phyloP scores from a whole-genome alignment of 1,140 invertebrate genomes.

The Conopomorpha cramerella region DNA sequence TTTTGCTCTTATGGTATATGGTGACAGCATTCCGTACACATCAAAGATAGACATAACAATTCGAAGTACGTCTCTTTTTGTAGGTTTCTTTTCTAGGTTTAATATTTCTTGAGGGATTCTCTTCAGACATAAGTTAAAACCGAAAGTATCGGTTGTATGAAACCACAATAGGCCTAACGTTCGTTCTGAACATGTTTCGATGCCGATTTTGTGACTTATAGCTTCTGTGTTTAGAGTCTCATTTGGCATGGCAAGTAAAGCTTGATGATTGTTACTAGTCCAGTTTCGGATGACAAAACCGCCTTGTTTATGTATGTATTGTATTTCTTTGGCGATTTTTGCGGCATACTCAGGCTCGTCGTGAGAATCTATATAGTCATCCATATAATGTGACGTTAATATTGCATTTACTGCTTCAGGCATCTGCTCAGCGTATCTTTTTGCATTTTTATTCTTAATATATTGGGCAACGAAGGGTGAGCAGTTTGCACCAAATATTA shows the following conservation, averaged over 20 bases:
- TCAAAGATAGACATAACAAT: constrained; percentile 18
- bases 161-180: neutral
- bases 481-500: constrained; percentile 20
- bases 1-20: constrained; percentile 10
- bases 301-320: constrained; percentile 8
- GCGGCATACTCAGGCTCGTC: constrained; percentile 8
- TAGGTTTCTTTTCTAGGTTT: constrained; percentile 1
- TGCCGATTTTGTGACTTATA: neutral
- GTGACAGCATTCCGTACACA: constrained; percentile 14
- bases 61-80: constrained; percentile 9
- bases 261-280: constrained; percentile 2
- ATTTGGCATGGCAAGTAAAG: neutral
- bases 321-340: constrained; percentile 8
- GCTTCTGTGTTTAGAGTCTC: neutral
- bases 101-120: neutral
- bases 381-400: constrained; percentile 17
- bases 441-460: constrained; percentile 13
- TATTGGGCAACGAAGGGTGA: constrained; percentile 4
- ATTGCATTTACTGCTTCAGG: constrained; percentile 12
- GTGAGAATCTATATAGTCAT: constrained; percentile 24
- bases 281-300: constrained; percentile 9
- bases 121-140: neutral
- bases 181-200: neutral
- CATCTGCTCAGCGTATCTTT: constrained; percentile 6
- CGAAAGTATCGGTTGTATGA: neutral